Conservation (phyloP, 2,113 vertebrate species). For the Erinaceus europaeus region DNA sequence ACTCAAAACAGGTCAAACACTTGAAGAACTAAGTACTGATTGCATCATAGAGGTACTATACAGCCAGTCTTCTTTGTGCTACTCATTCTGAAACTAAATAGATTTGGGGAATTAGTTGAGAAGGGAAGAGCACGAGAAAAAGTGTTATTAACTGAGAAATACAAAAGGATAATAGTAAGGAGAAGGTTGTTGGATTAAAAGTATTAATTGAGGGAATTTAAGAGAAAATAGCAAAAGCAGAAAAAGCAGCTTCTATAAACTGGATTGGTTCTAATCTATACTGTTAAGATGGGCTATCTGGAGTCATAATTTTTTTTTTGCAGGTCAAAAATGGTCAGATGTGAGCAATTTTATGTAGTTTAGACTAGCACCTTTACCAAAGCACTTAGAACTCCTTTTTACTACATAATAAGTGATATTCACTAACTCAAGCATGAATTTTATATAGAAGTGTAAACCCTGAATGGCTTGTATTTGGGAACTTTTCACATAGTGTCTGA, state of each 20-base stretch:
- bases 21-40: conserved; percentile 44
- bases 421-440: not conserved
- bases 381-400: not conserved
- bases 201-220: conserved; percentile 24
- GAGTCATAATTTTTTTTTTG: not conserved
- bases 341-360: conserved; percentile 40
- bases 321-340: conserved; percentile 21
- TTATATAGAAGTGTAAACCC: not conserved
- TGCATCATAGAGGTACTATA: conserved; percentile 36
- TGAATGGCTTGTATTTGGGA: conserved; percentile 28
- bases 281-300: not conserved
- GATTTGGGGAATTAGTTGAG: conserved; percentile 43
- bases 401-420: conserved; percentile 17
- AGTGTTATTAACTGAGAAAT: conserved; percentile 47
- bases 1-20: conserved; percentile 62
- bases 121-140: conserved; percentile 48
- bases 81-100: conserved; percentile 59
- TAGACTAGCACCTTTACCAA: conserved; percentile 23
- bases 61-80: conserved; percentile 41
- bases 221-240: conserved; percentile 13
- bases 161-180: conserved; percentile 46
- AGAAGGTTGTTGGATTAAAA: conserved; percentile 46
- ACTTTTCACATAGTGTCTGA: not conserved
- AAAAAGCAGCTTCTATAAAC: conserved; percentile 18
- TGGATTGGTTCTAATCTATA: not conserved